Evolutionary conservation across 2,888 invertebrate species (phyloP).

Genomic region (Spilosoma lubricipeda): DNA sequence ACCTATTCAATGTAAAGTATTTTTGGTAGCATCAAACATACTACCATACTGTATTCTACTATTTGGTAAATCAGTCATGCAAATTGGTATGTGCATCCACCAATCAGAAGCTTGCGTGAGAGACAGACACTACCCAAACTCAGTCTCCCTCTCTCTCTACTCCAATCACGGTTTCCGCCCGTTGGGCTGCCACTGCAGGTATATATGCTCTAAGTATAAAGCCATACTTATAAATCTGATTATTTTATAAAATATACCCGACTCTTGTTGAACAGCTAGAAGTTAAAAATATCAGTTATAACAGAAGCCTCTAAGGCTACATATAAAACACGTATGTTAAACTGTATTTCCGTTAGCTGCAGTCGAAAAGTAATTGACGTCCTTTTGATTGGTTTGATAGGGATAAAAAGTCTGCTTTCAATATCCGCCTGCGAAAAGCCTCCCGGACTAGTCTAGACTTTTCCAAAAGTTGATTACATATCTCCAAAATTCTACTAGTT

Average conservation of each 20-base stretch:
- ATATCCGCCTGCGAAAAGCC: conserved; percentile 40
- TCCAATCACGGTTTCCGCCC: too few species aligned
- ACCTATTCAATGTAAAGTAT: not conserved
- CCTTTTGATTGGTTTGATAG: conserved; percentile 39
- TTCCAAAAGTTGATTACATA: conserved; percentile 43
- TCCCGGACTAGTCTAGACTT: conserved; percentile 29
- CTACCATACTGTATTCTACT: not conserved
- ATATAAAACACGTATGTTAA: not conserved
- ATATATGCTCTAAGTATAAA: too few species aligned
- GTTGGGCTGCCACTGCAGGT: too few species aligned
- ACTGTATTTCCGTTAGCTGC: conserved; percentile 31
- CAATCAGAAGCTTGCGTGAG: too few species aligned
- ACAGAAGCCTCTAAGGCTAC: not conserved
- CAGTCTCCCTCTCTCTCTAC: too few species aligned
- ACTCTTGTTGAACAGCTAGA: not conserved
- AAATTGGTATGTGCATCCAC: too few species aligned
- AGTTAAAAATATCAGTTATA: not conserved
- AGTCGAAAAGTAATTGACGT: conserved; percentile 46
- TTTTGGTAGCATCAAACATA: not conserved
- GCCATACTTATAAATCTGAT: not conserved
- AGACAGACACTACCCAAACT: too few species aligned
- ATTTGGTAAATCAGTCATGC: too few species aligned
- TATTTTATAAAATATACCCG: not conserved
- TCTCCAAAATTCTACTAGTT: conserved; percentile 24
- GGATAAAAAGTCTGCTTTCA: conserved; percentile 40